Evolutionary conservation across 2,888 invertebrate genomes (phyloP), one percentile per base, ranked within the genome.

Genomic region (Spodoptera exigua): DNA sequence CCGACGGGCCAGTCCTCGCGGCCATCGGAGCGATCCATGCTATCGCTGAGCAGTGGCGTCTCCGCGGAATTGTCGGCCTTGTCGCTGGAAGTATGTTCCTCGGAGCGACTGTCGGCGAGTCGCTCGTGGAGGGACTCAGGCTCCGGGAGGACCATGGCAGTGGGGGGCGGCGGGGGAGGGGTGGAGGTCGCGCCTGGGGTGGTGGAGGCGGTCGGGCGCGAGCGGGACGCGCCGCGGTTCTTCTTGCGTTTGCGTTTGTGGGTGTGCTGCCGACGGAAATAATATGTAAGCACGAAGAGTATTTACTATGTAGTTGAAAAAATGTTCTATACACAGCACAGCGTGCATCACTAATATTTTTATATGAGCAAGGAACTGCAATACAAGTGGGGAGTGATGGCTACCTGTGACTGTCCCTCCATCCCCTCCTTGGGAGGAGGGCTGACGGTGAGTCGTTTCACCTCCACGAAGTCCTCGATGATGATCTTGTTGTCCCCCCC

Each of bases 381-480:
- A n/a, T n/a, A n/a, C n/a, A n/a, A n/a, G n/a, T n/a, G n/a, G n/a
- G n/a, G n/a, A n/a, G n/a, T n/a, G n/a, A n/a, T n/a, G n/a, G n/a
- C n/a, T 27, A 27, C 27, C 27, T 27, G 27, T 7, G 27, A 9
- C 7, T 27, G 27, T 5, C 27, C 27, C 7, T 7, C 27, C 9
- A 9, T 27, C 27, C 7, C 27, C 27, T 9, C 27, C 1, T 27
- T 27, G 58, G 39, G 9, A 16, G n/a, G 1, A 0, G 32, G n/a
- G n/a, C 16, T 45, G 14, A 32, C 17, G 16, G 21, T 64, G 44
- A n/a, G 39, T 2, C 0, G 76, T 12, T 79, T 81, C 37, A 89
- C 74, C 57, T 87, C 86, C 0, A 88, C 84, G 36, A 91, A 91
- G 68, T 92, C 90, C 36, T 91, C 91, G 0, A 91, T 83, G 46